A percentile compares a stretch with the other conserved stretches of the same genome.
Conservation (phyloP, 2,888 invertebrate species). For the Platycnemis pennipes region DNA sequence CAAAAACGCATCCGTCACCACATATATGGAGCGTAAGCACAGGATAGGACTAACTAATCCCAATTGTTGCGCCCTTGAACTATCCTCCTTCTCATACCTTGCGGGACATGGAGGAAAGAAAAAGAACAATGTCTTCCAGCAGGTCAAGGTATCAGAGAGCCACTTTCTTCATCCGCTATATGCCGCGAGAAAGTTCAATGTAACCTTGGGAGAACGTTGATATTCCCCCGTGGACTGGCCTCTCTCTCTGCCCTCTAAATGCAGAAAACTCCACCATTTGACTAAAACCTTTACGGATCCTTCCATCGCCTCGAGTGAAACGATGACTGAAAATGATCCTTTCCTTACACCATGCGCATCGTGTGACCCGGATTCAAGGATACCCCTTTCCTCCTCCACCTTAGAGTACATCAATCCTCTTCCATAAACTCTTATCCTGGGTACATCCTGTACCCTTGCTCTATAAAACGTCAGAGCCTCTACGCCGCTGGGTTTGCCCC, state of each 20-base stretch:
- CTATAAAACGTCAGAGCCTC: no score
- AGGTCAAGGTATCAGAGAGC: not conserved
- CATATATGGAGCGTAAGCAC: no score
- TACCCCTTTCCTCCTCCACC: not conserved
- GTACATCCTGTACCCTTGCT: no score
- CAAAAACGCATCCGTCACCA: no score
- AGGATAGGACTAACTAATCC: no score
- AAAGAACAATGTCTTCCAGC: no score
- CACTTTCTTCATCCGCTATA: not conserved
- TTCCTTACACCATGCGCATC: not conserved
- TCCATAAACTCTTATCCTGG: not conserved
- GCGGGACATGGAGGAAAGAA: not conserved
- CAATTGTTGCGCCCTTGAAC: no score
- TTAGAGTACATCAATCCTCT: not conserved
- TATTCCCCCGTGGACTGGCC: not conserved
- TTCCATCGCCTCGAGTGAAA: not conserved
- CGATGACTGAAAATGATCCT: not conserved
- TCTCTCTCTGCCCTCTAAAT: not conserved
- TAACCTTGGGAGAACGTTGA: not conserved
- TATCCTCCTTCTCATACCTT: no score
- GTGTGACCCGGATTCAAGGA: not conserved
- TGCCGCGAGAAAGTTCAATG: slow-evolving; percentile 20
- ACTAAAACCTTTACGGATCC: not conserved
- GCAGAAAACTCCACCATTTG: not conserved
- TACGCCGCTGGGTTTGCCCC: no score